Evolutionary conservation across 2,113 vertebrate genomes (phyloP), one percentile per base, ranked within the genome.

Genomic region (Archocentrus centrarchus): DNA sequence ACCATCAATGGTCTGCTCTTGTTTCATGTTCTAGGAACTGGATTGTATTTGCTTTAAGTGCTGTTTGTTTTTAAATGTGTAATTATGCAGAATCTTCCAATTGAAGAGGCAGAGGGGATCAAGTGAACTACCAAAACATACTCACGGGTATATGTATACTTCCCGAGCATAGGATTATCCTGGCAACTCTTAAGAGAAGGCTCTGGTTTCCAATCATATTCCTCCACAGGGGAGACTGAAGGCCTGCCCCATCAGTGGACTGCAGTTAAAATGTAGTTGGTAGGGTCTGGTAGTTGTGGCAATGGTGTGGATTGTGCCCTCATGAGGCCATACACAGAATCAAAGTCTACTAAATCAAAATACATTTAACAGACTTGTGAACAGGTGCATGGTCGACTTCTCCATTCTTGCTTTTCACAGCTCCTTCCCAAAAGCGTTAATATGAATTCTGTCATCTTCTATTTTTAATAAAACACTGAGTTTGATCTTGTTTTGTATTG

Each of bases 401-500:
- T 83, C 24, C 15, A 44, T 44, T 39, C 13, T 32, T 32, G 22
- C 18, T 35, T 77, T 35, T 59, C 22, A 13, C 13, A 7, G 13
- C 3, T 22, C 22, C 15, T 47, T 30, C 66, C 30, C 30, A 63
- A 59, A 80, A 78, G 27, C 86, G 50, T 68, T 27, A 27, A 27
- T 73, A 64, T 64, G 20, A 82, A 79, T 11, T 87, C 80, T 83
- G 81, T 86, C 27, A 89, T 50, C 80, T 77, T 84, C 91, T 92
- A 89, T 91, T 92, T 94, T 93, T 93, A 68, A 82, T 91, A 88
- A 89, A 77, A 91, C 89, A 85, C 79, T 83, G 39, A 14, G 37
- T 84, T 87, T 83, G 75, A 85, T 89, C 64, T 84, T 57, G 17
- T 92, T 94, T 94, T 93, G 84, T 92, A 85, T 91, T 83, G 75